Evolutionary conservation across 1,140 invertebrate species (phyloP).

Genomic region (Nylanderia fulva): DNA sequence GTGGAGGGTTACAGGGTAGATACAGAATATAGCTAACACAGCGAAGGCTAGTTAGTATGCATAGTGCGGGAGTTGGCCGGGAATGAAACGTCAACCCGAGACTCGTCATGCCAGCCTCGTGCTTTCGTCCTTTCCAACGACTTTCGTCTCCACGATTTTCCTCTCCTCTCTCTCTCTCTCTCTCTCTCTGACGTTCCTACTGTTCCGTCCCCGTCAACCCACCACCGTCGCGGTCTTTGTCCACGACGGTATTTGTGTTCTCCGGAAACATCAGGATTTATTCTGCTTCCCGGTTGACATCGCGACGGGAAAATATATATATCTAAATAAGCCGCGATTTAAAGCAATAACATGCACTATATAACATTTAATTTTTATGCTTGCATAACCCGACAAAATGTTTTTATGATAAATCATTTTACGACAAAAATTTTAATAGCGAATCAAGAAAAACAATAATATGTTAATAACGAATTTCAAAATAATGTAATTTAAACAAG

Average conservation of each 20-base stretch:
- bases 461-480: not conserved
- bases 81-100: slow-evolving; percentile 86
- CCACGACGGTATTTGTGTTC: slow-evolving; percentile 53
- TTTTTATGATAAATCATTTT: not conserved
- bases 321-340: slow-evolving; percentile 5
- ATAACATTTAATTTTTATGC: slow-evolving; percentile 2
- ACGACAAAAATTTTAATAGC: not conserved
- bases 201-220: slow-evolving; percentile 32
- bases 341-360: not conserved
- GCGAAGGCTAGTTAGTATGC: slow-evolving; percentile 85
- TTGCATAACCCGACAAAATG: not conserved
- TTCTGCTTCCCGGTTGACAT: slow-evolving; percentile 34
- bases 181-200: no score
- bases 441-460: not conserved
- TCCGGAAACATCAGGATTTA: slow-evolving; percentile 46
- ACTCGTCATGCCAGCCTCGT: slow-evolving; percentile 84
- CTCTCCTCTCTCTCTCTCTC: slow-evolving; percentile 38
- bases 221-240: slow-evolving; percentile 46
- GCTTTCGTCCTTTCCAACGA: slow-evolving; percentile 80
- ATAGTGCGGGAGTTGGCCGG: slow-evolving; percentile 85
- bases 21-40: slow-evolving; percentile 80
- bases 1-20: slow-evolving; percentile 55
- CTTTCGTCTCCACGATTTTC: slow-evolving; percentile 72
- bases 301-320: not conserved
- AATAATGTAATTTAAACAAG: not conserved